Conservation (phyloP, 92 coral and sea anemone genomes). For the Palythoa grandiflora region DNA sequence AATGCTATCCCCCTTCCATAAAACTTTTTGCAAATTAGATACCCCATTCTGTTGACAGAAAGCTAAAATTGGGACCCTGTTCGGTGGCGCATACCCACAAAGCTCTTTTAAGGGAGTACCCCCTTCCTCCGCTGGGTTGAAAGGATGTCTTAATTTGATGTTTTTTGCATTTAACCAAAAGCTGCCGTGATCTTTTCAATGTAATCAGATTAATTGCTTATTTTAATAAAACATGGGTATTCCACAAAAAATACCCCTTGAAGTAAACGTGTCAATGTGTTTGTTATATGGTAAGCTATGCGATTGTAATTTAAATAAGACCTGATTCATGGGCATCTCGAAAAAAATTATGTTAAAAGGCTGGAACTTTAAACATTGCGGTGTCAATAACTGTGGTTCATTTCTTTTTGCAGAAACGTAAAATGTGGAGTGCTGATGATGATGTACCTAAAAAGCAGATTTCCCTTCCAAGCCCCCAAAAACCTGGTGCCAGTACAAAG, state of each 20-base stretch:
- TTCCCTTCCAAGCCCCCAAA: conserved; percentile 8
- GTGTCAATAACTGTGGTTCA: neutral
- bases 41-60: too few species aligned
- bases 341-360: neutral
- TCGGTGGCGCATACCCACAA: too few species aligned
- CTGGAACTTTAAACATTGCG: neutral
- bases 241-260: conserved; percentile 14
- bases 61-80: too few species aligned
- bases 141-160: too few species aligned
- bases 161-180: too few species aligned
- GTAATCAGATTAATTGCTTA: neutral
- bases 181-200: too few species aligned
- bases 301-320: neutral
- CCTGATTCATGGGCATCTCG: neutral
- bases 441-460: neutral
- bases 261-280: neutral
- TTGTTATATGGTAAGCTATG: neutral
- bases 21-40: too few species aligned
- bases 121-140: too few species aligned
- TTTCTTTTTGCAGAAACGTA: conserved; percentile 1
- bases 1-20: too few species aligned
- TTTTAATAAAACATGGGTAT: neutral
- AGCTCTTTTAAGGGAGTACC: too few species aligned
- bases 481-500: conserved; percentile 6
- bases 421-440: conserved; percentile 10